Conservation (phyloP, 2,797 vertebrate genomes). For the Phoeniculus purpureus region DNA sequence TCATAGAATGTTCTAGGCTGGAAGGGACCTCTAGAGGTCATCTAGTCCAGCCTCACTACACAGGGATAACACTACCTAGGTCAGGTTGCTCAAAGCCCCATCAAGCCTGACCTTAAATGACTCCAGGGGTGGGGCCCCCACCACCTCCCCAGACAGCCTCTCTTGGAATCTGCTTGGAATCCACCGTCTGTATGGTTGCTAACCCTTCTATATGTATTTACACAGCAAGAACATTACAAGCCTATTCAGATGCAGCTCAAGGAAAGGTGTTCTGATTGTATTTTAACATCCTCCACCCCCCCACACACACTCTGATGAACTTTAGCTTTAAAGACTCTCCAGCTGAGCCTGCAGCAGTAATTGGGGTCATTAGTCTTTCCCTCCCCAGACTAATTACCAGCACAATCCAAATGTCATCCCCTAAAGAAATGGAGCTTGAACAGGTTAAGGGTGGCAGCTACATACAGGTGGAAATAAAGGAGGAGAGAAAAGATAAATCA, state of each 20-base stretch:
- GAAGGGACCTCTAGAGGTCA: no score
- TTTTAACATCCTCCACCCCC: background rate
- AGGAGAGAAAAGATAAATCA: background rate
- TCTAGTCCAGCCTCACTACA: no score
- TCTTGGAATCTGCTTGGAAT: background rate
- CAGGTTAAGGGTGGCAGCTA: conserved; percentile 12
- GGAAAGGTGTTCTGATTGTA: background rate
- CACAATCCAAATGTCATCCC: conserved; percentile 33
- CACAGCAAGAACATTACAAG: background rate
- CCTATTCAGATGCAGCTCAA: background rate
- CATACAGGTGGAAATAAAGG: background rate
- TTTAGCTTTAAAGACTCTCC: conserved; percentile 49
- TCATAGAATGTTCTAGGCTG: no score
- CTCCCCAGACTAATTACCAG: conserved; percentile 47
- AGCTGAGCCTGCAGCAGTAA: conserved; percentile 37
- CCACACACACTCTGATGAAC: conserved; percentile 3
- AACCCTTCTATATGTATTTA: background rate
- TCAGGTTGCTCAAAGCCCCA: no score
- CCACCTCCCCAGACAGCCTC: background rate
- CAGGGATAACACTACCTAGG: no score
- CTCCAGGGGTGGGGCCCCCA: no score
- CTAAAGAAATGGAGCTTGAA: conserved; percentile 12
- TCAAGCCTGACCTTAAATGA: no score
- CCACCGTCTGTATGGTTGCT: background rate
- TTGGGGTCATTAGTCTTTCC: conserved; percentile 54